phyloP scores from a whole-genome alignment of 2,797 vertebrate species.

The Sternarchorhynchus goeldii region DNA sequence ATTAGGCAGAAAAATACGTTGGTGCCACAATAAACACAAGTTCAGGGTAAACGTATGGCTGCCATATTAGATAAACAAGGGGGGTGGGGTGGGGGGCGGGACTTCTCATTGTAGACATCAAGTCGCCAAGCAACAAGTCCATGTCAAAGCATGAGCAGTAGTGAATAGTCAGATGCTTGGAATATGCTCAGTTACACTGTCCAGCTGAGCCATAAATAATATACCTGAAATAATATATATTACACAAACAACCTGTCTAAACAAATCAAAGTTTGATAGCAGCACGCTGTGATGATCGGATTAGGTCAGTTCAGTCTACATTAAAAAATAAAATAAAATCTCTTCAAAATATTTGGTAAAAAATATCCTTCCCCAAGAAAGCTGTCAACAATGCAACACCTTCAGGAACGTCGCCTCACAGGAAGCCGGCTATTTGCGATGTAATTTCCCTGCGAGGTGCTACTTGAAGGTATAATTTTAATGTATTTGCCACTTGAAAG shows the following conservation, averaged over 20 bases:
- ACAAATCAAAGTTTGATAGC: neutral
- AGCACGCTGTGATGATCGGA: neutral
- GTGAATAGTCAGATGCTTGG: neutral
- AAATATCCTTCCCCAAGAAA: neutral
- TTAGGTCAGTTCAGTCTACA: neutral
- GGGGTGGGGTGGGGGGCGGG: no score
- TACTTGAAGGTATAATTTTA: constrained; percentile 34
- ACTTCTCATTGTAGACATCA: neutral
- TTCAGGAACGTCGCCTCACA: constrained; percentile 11
- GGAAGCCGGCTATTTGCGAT: neutral
- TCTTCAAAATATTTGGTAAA: neutral
- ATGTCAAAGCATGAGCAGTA: neutral
- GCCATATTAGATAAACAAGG: constrained; percentile 11
- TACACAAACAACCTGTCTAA: neutral
- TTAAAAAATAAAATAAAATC: no score
- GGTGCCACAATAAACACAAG: neutral
- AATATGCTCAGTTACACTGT: neutral
- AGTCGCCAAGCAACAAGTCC: constrained; percentile 25
- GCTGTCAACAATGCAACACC: neutral
- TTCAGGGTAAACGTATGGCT: neutral
- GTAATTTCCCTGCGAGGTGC: constrained; percentile 4
- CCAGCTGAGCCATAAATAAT: no score
- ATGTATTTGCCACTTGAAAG: constrained; percentile 31
- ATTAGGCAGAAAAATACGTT: neutral
- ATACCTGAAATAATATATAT: no score